phyloP scores from a whole-genome alignment of 2,888 invertebrate genomes.

The Strigamia transsilvanica region DNA sequence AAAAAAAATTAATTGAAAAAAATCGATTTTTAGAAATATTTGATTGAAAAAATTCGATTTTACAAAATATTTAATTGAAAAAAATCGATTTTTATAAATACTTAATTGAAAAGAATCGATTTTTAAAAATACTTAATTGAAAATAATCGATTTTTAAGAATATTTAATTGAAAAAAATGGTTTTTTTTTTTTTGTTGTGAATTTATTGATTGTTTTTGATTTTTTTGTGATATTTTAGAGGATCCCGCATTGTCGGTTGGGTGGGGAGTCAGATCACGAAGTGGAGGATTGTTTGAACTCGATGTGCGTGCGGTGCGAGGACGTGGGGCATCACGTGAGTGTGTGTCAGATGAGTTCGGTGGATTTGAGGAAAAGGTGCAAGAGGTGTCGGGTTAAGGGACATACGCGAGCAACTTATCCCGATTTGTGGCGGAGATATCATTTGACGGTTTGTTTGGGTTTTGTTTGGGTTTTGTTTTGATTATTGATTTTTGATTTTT shows the following conservation, averaged over 20 bases:
- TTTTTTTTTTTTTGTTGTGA: no score
- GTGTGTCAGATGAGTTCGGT: not conserved
- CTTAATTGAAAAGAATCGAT: no score
- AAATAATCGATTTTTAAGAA: no score
- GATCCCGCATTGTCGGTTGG: not conserved
- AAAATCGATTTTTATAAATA: no score
- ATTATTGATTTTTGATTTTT: slow-evolving; percentile 18
- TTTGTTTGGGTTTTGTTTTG: not conserved
- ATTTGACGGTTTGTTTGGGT: slow-evolving; percentile 56
- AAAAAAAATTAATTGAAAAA: not conserved
- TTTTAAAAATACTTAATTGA: no score
- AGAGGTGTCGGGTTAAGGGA: not conserved
- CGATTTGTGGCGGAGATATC: slow-evolving; percentile 57
- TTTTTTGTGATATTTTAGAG: not conserved
- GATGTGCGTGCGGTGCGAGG: not conserved
- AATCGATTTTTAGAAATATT: no score
- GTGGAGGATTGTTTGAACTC: not conserved
- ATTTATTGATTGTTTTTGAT: no score
- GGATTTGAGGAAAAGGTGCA: not conserved
- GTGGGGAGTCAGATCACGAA: not conserved
- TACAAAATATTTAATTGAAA: no score
- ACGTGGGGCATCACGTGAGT: not conserved
- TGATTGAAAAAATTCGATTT: no score
- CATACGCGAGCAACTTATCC: slow-evolving; percentile 53
- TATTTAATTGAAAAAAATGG: no score